phyloP scores from a whole-genome alignment of 2,113 vertebrate species.

The Gallinago media region DNA sequence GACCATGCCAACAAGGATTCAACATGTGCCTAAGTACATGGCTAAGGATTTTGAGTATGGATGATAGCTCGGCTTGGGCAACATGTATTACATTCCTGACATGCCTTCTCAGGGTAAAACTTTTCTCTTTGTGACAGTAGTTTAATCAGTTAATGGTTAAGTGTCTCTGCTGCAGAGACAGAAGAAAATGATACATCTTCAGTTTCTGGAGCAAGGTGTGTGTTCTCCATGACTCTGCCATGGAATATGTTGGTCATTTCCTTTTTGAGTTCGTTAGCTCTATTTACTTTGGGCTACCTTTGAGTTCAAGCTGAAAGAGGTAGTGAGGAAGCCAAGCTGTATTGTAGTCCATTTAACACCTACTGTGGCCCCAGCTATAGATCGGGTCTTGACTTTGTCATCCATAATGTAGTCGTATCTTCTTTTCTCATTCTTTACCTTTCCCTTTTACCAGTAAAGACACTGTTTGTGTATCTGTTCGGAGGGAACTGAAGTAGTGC shows the following conservation, averaged over 20 bases:
- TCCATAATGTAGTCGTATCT: background rate
- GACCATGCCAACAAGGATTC: background rate
- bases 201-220: background rate
- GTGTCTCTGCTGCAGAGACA: background rate
- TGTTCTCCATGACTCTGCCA: background rate
- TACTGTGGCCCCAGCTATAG: background rate
- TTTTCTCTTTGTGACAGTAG: background rate
- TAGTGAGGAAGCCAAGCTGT: background rate
- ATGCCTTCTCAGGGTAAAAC: background rate
- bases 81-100: background rate
- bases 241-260: background rate
- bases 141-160: background rate
- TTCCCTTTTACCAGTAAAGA: background rate
- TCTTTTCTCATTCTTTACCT: background rate
- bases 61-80: background rate
- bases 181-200: background rate
- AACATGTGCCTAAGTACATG: background rate
- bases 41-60: background rate
- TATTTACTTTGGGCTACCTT: background rate
- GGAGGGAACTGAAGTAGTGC: background rate
- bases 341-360: background rate
- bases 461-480: background rate
- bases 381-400: background rate
- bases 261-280: background rate
- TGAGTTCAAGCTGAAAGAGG: background rate